phyloP scores from a whole-genome alignment of 2,888 invertebrate genomes.

The Ectemnius continuus region DNA sequence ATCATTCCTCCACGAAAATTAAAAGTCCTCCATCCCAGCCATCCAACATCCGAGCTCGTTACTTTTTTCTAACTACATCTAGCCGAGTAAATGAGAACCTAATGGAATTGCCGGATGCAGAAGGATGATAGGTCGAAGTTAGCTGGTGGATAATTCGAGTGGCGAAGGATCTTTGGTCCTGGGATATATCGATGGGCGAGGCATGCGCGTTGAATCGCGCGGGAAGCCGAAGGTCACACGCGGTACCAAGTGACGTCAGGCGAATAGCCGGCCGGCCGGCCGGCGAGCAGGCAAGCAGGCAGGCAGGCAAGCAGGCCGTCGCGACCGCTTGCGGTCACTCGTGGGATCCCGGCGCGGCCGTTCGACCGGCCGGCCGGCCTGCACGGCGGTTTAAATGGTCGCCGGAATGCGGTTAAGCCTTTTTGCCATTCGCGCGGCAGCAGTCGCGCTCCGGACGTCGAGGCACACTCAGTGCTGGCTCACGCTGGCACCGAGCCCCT shows the following conservation, averaged over 20 bases:
- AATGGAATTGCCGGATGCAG: too few relatives aligned
- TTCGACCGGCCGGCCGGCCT: too few relatives aligned
- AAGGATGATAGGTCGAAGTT: too few relatives aligned
- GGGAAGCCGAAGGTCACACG: conserved; percentile 75
- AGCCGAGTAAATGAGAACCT: too few relatives aligned
- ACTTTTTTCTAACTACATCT: too few relatives aligned
- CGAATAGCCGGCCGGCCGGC: conserved; percentile 61
- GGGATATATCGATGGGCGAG: conserved; percentile 24
- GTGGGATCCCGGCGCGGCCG: conserved; percentile 69
- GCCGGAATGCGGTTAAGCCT: conserved; percentile 76
- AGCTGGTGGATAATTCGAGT: neutral
- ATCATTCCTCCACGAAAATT: too few relatives aligned
- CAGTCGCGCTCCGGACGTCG: conserved; percentile 45
- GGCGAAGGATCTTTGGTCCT: neutral
- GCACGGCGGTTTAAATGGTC: conserved; percentile 73
- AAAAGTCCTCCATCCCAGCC: too few relatives aligned
- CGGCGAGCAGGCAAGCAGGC: too few relatives aligned
- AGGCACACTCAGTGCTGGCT: conserved; percentile 51
- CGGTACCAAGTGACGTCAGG: conserved; percentile 70
- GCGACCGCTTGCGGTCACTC: conserved; percentile 66
- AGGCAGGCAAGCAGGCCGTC: conserved; percentile 44
- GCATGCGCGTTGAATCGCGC: conserved; percentile 70
- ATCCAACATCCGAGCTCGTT: too few relatives aligned
- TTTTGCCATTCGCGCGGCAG: conserved; percentile 70
- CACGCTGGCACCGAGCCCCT: conserved; percentile 40